Evolutionary conservation across 2,113 vertebrate genomes (phyloP), one percentile per base, ranked within the genome.

Genomic region (Cepphus grylle): DNA sequence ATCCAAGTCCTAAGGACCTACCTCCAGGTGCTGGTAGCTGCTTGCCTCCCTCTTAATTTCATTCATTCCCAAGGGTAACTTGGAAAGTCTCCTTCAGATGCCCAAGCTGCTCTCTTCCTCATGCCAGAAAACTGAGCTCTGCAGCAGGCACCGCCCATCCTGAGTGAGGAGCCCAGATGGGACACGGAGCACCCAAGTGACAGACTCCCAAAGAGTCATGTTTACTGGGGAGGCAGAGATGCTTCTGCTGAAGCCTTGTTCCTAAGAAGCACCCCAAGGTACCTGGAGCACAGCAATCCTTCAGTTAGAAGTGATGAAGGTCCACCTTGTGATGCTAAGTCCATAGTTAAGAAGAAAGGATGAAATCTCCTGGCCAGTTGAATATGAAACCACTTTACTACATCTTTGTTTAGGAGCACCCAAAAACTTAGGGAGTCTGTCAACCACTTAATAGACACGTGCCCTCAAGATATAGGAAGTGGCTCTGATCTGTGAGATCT

Each of bases 201-300:
- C 0, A 2, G 29, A 38, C 16, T 69, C 18, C 19, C 7, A n/a
- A n/a, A 88, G 2, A 45, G 14, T 6, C 19, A 2, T 4, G 0
- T 58, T 49, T 34, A 26, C n/a, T 53, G 18, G 8, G 19, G 8
- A 47, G 12, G 62, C 27, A 66, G 70, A 73, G 49, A 26, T 34
- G 29, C 5, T 56, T 58, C 62, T 81, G 6, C 27, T 70, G 52
- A 62, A 93, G 49, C 15, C n/a, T 34, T 27, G 11, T 12, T 83
- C 58, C 47, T 53, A 62, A 38, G 13, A 52, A 85, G 45, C 50
- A n/a, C 65, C 50, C 14, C 30, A 78, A 58, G 7, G 26, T 19
- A 53, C 27, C 27, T 53, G 40, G 43, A 73, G 40, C 38, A 12
- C 18, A 85, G 42, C 8, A 67, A 5, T 49, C 36, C 58, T 79